Evolutionary conservation across 1,140 invertebrate genomes (phyloP), one percentile per base, ranked within the genome.

Genomic region (Chrysomallon squamiferum): DNA sequence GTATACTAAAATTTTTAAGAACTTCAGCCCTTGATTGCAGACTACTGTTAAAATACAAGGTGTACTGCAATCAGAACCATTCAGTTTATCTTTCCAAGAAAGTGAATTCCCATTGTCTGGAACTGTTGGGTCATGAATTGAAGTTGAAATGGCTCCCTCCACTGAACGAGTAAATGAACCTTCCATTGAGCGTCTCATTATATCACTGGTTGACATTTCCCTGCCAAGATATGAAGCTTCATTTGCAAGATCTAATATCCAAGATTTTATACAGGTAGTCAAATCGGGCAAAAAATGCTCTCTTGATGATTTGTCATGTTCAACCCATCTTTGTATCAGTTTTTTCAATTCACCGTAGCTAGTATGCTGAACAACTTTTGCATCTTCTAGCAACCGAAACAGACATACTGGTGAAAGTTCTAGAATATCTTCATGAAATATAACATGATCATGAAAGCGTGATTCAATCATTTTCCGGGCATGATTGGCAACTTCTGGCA

Each of bases 371-470:
- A 81, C 74, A 50, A 79, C 72, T 56, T 64, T 65, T 9, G 75
- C 74, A 66, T 80, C 76, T 66, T 81, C 73, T 35, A 84, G 66
- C 22, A 84, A 50, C 32, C 66, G 68, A 57, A 75, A 71, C 27
- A 84, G 64, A 62, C 70, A 78, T 11, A 71, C 56, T 25, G 70
- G 72, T 22, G 91, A 75, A 35, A 84, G 59, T 29, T 82, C 82
- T 4, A 82, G 52, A 66, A 84, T 78, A 60, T 84, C 82, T 56
- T 81, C 80, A 71, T 81, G 75, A 41, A 75, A 71, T 30, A 82
- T 77, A 1, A 84, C 63, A 66, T 81, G 79, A 65, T 84, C 82
- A 72, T 84, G 82, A 63, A 84, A 84, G 29, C 82, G 65, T 20
- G 82, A 71, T 59, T 78, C 73, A 60, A 84, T 79, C 27, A 84